A percentile compares a stretch with the other conserved stretches of the same genome.
Evolutionary conservation across 2,888 invertebrate genomes (phyloP).

Genomic region (Athalia rosae): DNA sequence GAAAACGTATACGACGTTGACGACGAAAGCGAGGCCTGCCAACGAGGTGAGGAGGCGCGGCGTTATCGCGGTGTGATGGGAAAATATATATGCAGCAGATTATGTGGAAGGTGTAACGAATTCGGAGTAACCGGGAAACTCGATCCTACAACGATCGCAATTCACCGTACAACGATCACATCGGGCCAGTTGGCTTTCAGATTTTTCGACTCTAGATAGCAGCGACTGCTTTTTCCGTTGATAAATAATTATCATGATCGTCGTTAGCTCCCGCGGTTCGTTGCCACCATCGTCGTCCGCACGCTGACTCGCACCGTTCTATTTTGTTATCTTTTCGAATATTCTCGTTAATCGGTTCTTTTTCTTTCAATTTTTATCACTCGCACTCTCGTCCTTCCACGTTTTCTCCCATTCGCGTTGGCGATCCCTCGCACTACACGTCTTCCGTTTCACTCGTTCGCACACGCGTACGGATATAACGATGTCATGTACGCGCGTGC

Average conservation of each 20-base stretch:
- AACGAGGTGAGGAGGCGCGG: conserved; percentile 48
- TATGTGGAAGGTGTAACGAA: conserved; percentile 8
- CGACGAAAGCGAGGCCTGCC: conserved; percentile 47
- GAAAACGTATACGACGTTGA: conserved; percentile 44
- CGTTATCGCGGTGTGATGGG: conserved; percentile 8
- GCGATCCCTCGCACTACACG: not conserved
- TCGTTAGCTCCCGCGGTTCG: conserved; percentile 18
- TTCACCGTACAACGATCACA: conserved; percentile 15
- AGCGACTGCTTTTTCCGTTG: conserved; percentile 1
- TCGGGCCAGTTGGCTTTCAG: not conserved
- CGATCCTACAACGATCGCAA: not conserved
- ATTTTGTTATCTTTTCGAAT: not conserved
- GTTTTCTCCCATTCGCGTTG: not conserved
- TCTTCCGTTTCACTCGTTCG: not conserved
- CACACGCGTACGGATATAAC: not conserved
- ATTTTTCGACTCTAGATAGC: not conserved
- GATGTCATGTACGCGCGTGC: not conserved
- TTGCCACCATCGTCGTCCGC: conserved; percentile 2
- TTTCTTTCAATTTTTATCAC: not conserved
- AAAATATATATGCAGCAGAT: conserved; percentile 1
- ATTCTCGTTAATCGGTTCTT: not conserved
- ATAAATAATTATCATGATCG: conserved; percentile 23
- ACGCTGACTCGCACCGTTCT: not conserved
- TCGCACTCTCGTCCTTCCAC: not conserved
- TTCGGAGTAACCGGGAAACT: not conserved